phyloP scores from a whole-genome alignment of 2,888 invertebrate genomes.

The Cantharis rufa region DNA sequence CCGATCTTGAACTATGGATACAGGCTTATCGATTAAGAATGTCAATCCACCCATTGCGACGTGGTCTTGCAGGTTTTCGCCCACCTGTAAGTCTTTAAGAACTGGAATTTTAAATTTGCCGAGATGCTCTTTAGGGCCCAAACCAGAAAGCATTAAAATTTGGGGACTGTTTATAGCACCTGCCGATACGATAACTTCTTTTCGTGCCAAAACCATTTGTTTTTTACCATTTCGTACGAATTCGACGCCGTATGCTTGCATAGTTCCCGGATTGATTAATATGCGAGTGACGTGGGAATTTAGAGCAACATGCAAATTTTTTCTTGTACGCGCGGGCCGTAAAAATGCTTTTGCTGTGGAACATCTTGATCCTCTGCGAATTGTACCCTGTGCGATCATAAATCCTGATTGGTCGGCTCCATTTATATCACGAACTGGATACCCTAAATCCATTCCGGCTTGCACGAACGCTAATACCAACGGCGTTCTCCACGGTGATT shows the following conservation, averaged over 20 bases:
- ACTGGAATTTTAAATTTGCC: slow-evolving; percentile 72
- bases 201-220: slow-evolving; percentile 72
- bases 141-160: slow-evolving; percentile 86
- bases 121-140: slow-evolving; percentile 66
- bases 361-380: slow-evolving; percentile 79
- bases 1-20: slow-evolving; percentile 81
- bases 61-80: slow-evolving; percentile 86
- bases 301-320: slow-evolving; percentile 80
- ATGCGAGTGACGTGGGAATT: slow-evolving; percentile 79
- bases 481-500: slow-evolving; percentile 83
- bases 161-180: slow-evolving; percentile 93
- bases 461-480: slow-evolving; percentile 81
- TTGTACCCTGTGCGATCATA: slow-evolving; percentile 85
- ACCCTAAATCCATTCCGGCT: slow-evolving; percentile 81
- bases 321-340: slow-evolving; percentile 73
- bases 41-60: slow-evolving; percentile 84
- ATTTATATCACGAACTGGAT: slow-evolving; percentile 81
- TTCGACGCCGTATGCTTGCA: slow-evolving; percentile 80
- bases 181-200: slow-evolving; percentile 85
- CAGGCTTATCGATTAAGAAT: slow-evolving; percentile 80
- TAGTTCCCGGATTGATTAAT: slow-evolving; percentile 73
- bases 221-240: slow-evolving; percentile 74
- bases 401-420: slow-evolving; percentile 82
- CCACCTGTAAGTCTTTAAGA: slow-evolving; percentile 75
- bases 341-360: slow-evolving; percentile 88